Base-by-base conservation (phyloP, 2,113 vertebrate genomes). In the Sylvia atricapilla region DNA sequence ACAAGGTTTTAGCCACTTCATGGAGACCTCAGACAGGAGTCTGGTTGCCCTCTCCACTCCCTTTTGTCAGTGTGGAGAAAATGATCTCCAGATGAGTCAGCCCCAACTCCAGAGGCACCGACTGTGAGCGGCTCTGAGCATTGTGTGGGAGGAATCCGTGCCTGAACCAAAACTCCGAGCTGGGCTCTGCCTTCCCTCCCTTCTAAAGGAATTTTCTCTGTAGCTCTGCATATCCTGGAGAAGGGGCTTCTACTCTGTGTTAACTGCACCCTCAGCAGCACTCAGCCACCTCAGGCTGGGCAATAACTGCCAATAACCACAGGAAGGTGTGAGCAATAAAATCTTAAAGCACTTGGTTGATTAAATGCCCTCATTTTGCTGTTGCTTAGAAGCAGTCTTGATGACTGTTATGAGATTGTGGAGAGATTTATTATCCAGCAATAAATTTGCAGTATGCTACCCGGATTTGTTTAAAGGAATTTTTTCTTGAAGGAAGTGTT, bases 31-130 rank as follows among this genome's bases (percentile, higher is more conserved):
- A 93, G 90, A 73, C 92, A 94, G 72, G 15, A 93, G 73, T 10
- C 64, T 84, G 46, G 68, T 49, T 93, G 66, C 81, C 76, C 83
- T 89, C 37, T 44, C 75, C 66, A 76, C 86, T 90, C 89, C 73
- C 84, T 81, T 88, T 80, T 92, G 91, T 93, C 80, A 93, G 35
- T 16, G 60, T 56, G 59, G 80, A 94, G 89, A 94, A 94, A 95
- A 97, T 90, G 68, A 93, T 87, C 89, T 92, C 89, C 95, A 97
- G 93, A 95, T 93, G 96, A 95, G 87, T 94, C 95, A 87, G 85
- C 78, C 90, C 37, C 69, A 81, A 25, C 68, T 94, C 15, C 86
- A 93, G 74, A 84, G 43, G 74, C 52, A 89, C 33, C 6, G 6
- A 76, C 52, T 81, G 80, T 0, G 19, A 88, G 76, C 76, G 49